phyloP scores from a whole-genome alignment of 2,888 invertebrate genomes.

The Diplazon laetatorius region DNA sequence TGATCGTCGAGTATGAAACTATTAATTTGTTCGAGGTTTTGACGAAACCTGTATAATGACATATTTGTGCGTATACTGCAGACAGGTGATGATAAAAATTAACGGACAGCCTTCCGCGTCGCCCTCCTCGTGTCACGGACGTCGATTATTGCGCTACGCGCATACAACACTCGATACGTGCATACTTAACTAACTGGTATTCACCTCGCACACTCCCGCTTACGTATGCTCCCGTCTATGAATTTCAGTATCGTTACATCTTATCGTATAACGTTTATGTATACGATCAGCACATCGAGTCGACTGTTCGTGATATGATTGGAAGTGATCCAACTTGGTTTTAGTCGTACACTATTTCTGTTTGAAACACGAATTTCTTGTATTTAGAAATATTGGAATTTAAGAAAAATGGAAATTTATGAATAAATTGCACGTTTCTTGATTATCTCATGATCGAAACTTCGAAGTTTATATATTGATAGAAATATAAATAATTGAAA shows the following conservation, averaged over 20 bases:
- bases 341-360: neutral
- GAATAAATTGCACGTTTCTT: too few species aligned
- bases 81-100: slow-evolving; percentile 56
- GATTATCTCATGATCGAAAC: too few species aligned
- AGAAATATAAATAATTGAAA: too few species aligned
- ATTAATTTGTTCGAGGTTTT: slow-evolving; percentile 10
- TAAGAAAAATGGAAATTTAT: too few species aligned
- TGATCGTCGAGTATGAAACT: neutral
- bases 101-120: slow-evolving; percentile 59
- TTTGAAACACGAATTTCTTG: too few species aligned
- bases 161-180: slow-evolving; percentile 14
- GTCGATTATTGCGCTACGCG: slow-evolving; percentile 43
- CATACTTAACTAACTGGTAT: slow-evolving; percentile 36
- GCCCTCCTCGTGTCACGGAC: slow-evolving; percentile 65
- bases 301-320: neutral
- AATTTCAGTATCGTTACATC: slow-evolving; percentile 2
- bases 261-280: neutral
- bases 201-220: neutral
- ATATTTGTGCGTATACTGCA: slow-evolving; percentile 10
- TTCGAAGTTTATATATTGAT: too few species aligned
- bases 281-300: neutral
- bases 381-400: too few species aligned
- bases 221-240: slow-evolving; percentile 3
- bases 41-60: slow-evolving; percentile 25
- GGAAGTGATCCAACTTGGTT: neutral